Percentiles rank a stretch among this genome's conserved stretches.
phyloP scores from a whole-genome alignment of 2,797 vertebrate species.

The Falco rusticolus region DNA sequence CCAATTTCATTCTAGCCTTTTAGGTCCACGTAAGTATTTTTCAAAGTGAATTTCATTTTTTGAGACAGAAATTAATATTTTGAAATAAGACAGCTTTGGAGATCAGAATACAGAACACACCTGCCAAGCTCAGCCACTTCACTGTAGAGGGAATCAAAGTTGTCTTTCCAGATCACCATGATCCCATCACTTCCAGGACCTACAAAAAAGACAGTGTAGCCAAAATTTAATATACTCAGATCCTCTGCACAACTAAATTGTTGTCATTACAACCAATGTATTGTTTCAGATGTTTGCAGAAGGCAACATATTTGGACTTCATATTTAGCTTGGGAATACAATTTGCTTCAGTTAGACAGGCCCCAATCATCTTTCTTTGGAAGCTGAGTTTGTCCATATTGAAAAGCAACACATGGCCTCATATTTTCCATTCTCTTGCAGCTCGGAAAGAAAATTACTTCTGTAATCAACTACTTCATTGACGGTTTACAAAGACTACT shows the following conservation, averaged over 20 bases:
- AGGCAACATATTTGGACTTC: neutral
- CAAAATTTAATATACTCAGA: neutral
- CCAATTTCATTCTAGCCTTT: neutral
- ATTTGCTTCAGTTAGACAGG: neutral
- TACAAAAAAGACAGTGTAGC: slow-evolving; percentile 33
- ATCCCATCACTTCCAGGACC: slow-evolving; percentile 91
- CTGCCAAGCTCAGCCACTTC: slow-evolving; percentile 97
- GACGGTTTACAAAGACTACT: neutral
- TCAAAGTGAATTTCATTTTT: neutral
- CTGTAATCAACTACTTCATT: neutral
- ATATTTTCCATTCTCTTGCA: neutral
- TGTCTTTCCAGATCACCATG: slow-evolving; percentile 96
- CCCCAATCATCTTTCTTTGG: neutral
- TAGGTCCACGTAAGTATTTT: neutral
- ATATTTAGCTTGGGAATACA: neutral
- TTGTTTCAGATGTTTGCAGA: neutral
- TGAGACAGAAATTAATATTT: neutral
- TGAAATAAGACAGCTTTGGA: neutral
- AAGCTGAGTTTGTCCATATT: neutral
- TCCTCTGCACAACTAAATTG: neutral
- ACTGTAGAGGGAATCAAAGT: slow-evolving; percentile 92
- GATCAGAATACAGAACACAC: slow-evolving; percentile 68
- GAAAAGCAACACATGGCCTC: neutral
- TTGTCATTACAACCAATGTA: neutral
- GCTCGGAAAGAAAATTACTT: neutral